Evolutionary conservation across 2,113 vertebrate genomes (phyloP).

Genomic region (Trematocara macrostoma): DNA sequence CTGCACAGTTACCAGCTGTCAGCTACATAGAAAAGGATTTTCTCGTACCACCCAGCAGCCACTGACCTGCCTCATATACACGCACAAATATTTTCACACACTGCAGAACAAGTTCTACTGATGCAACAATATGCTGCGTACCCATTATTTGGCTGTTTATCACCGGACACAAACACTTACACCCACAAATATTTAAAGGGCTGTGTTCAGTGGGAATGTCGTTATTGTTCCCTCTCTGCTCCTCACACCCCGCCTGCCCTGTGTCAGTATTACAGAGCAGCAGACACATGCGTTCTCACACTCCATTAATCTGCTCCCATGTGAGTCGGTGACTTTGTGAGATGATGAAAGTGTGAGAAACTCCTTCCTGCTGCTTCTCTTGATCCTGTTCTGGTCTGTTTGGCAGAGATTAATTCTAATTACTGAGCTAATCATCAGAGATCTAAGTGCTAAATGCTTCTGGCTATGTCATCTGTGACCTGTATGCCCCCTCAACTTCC

Average conservation of each 20-base stretch:
- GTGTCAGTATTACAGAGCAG: background rate
- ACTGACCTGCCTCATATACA: background rate
- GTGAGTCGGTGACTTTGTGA: constrained; percentile 6
- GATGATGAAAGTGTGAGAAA: constrained; percentile 51
- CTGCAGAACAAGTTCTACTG: background rate
- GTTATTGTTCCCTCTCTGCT: background rate
- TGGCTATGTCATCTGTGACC: background rate
- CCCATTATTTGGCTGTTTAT: constrained; percentile 8
- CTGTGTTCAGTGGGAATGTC: background rate
- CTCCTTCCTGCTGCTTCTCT: background rate
- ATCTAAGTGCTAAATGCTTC: background rate
- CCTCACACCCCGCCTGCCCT: background rate
- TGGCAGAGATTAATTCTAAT: background rate
- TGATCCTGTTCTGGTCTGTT: background rate
- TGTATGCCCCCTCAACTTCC: no score
- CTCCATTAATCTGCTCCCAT: constrained; percentile 8
- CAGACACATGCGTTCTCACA: background rate
- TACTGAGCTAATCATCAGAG: background rate
- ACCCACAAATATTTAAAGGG: background rate
- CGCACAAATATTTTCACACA: background rate
- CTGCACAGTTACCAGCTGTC: no score
- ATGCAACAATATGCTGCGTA: background rate
- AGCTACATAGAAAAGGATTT: background rate
- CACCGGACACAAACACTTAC: background rate
- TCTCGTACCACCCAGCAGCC: background rate